Evolutionary conservation across 2,888 invertebrate species (phyloP).

Genomic region (Hyles lineata): DNA sequence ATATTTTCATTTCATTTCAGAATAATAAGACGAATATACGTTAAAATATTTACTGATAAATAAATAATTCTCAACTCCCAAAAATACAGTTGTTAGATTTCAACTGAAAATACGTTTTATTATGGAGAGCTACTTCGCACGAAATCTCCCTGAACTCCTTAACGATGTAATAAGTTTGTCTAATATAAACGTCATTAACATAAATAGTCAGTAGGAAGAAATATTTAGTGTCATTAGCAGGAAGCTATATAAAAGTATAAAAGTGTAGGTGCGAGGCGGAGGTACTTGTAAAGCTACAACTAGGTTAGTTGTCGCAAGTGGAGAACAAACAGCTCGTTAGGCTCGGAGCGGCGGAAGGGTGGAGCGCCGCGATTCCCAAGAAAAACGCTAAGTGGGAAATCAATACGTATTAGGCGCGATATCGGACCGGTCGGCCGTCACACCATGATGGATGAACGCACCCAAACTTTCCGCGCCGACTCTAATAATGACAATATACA

Average conservation of each 20-base stretch:
- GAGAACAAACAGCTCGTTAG: conserved; percentile 85
- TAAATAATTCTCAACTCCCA: too few species aligned
- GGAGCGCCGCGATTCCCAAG: conserved; percentile 81
- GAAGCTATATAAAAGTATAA: not conserved
- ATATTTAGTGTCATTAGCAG: not conserved
- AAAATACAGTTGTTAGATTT: too few species aligned
- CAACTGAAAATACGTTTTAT: too few species aligned
- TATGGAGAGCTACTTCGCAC: too few species aligned
- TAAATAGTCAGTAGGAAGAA: not conserved
- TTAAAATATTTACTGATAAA: too few species aligned
- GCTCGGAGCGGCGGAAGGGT: conserved; percentile 79
- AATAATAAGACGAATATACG: too few species aligned
- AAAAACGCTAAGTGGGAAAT: conserved; percentile 85
- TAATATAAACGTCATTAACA: not conserved
- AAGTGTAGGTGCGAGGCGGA: conserved; percentile 2
- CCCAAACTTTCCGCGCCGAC: conserved; percentile 75
- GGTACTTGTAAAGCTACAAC: conserved; percentile 48
- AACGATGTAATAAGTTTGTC: too few species aligned
- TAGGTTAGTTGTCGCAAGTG: conserved; percentile 69
- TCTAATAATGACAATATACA: conserved; percentile 85
- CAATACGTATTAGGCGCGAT: conserved; percentile 85
- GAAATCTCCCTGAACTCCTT: too few species aligned
- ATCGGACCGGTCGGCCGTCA: conserved; percentile 82
- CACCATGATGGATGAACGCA: conserved; percentile 82
- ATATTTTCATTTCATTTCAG: too few species aligned